These are phyloP conservation scores for Chloropsis cyanopogon DNA, from an alignment of 2,113 vertebrate genomes.

Conservation along the genomic window DNA sequence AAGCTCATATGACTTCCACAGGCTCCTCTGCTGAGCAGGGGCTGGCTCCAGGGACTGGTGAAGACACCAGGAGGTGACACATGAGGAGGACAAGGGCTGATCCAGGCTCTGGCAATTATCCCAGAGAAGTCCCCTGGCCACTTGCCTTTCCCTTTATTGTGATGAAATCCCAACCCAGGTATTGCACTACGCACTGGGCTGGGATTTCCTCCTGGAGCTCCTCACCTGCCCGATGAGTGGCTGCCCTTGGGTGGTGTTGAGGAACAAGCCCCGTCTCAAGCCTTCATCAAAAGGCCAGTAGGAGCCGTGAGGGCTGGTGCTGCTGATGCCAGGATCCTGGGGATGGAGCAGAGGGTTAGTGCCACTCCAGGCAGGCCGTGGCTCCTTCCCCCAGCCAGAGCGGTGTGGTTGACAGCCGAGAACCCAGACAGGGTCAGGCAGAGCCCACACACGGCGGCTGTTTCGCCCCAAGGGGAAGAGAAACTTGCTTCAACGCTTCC, in stretches of 20 bases:
- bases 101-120: not conserved
- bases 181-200: not conserved
- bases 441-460: not conserved
- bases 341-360: not conserved
- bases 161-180: not conserved
- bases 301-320: constrained; percentile 72
- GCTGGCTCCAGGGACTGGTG: rapidly evolving
- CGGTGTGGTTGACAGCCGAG: not conserved
- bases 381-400: not conserved
- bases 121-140: not conserved
- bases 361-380: not conserved
- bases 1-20: constrained; percentile 39
- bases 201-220: not conserved
- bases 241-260: constrained; percentile 79
- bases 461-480: constrained; percentile 43
- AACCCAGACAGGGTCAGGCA: not conserved
- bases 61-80: not conserved
- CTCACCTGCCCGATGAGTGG: constrained; percentile 83
- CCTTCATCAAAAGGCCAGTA: constrained; percentile 88
- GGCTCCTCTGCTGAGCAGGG: not conserved
- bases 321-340: constrained; percentile 88
- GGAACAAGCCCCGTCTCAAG: constrained; percentile 79
- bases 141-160: not conserved
- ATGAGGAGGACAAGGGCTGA: not conserved
- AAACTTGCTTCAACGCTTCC: constrained; percentile 37